Percentiles rank a stretch among this genome's conserved stretches.
Conservation (phyloP, 2,113 vertebrate genomes). For the Tetrax tetrax region DNA sequence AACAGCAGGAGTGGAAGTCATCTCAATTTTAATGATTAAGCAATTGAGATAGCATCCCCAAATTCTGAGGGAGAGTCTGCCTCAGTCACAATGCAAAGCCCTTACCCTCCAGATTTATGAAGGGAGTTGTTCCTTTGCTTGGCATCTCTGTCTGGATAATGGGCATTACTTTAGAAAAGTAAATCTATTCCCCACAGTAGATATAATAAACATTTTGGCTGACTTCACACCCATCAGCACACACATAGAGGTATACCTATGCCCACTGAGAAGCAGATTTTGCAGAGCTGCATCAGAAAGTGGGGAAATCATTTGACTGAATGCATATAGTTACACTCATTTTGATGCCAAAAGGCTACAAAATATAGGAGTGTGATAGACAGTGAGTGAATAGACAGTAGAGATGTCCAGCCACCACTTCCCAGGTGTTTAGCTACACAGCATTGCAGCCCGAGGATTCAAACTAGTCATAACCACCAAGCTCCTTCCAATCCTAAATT, state of each 20-base stretch:
- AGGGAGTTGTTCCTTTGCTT: background rate
- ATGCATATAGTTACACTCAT: background rate
- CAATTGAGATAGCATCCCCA: background rate
- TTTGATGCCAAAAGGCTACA: background rate
- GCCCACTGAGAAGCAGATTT: background rate
- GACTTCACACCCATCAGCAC: background rate
- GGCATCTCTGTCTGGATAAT: background rate
- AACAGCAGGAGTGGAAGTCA: background rate
- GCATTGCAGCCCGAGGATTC: background rate
- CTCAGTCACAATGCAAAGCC: background rate
- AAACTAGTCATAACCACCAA: background rate
- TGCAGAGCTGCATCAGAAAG: background rate
- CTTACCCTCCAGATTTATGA: background rate
- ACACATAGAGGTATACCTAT: background rate
- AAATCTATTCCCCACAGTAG: background rate
- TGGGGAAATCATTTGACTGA: background rate
- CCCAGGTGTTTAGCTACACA: background rate
- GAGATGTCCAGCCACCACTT: background rate
- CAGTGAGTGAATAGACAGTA: background rate
- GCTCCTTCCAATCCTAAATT: background rate
- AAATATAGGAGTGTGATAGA: background rate
- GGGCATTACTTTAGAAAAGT: background rate
- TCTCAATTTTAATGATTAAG: background rate
- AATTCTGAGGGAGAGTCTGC: background rate
- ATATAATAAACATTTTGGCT: background rate